Evolutionary conservation across 2,113 vertebrate species (phyloP).

Genomic region (Engraulis encrasicolus): DNA sequence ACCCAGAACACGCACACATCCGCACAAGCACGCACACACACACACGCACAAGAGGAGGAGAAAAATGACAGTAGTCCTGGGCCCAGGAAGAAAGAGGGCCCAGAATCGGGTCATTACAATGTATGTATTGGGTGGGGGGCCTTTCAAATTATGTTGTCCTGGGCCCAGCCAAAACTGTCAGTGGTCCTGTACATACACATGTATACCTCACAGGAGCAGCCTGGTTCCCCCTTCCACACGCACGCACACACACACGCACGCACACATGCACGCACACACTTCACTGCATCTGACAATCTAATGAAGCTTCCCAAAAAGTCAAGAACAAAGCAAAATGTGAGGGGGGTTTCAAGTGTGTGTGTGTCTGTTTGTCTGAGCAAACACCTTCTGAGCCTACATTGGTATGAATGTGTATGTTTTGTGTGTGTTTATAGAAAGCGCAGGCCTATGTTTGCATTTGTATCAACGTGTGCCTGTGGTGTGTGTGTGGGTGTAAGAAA

Average conservation of each 20-base stretch:
- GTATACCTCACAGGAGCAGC: constrained; percentile 54
- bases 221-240: constrained; percentile 57
- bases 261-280: constrained; percentile 16
- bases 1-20: constrained; percentile 59
- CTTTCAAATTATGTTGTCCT: too few species aligned
- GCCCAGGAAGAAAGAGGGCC: too few species aligned
- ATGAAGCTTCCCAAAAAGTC: constrained; percentile 63
- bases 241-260: constrained; percentile 50
- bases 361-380: not conserved
- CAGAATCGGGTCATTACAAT: too few species aligned
- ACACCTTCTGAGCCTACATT: not conserved
- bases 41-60: constrained; percentile 40
- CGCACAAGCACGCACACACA: constrained; percentile 53
- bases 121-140: too few species aligned
- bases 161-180: too few species aligned
- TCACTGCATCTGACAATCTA: constrained; percentile 52
- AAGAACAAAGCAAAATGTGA: not conserved
- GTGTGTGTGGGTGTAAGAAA: constrained; percentile 32
- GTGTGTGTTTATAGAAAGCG: constrained; percentile 14
- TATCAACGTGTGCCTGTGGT: constrained; percentile 44
- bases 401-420: constrained; percentile 56
- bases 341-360: not conserved
- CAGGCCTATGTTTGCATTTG: constrained; percentile 27
- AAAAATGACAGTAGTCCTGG: too few species aligned
- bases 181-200: too few species aligned